These are phyloP conservation scores for Hydrophis major DNA, from an alignment of 2,797 vertebrate genomes.

Conservation along the genomic window DNA sequence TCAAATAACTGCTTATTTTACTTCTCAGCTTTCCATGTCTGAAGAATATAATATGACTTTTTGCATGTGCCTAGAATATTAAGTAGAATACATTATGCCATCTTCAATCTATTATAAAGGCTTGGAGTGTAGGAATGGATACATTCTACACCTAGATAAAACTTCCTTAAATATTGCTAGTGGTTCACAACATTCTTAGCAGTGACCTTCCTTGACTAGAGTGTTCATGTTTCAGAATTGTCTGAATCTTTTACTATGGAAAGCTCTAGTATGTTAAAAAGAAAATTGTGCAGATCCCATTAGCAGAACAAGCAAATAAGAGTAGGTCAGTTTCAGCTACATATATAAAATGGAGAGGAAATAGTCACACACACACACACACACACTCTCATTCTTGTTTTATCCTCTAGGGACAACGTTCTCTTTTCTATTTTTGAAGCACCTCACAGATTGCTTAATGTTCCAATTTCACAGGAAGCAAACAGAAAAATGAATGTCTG, in stretches of 20 bases:
- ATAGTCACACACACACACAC: background rate
- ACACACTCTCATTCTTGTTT: background rate
- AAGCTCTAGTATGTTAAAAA: background rate
- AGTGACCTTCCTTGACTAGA: background rate
- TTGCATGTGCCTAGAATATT: background rate
- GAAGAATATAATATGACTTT: background rate
- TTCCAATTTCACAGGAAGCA: background rate
- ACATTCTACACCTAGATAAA: background rate
- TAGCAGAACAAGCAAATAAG: background rate
- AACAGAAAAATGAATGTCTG: constrained; percentile 7
- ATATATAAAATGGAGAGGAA: background rate
- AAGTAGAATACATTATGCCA: background rate
- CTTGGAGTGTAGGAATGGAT: background rate
- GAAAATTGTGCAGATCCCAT: background rate
- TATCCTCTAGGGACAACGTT: background rate
- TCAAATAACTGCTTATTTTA: background rate
- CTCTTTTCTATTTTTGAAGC: background rate
- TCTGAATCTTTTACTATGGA: background rate
- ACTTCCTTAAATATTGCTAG: background rate
- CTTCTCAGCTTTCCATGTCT: background rate
- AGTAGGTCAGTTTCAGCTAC: background rate
- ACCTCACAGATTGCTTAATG: constrained; percentile 22
- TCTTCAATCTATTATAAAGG: background rate
- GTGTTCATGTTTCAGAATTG: background rate
- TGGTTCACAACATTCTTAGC: background rate